Conservation (phyloP, 2,888 invertebrate species). For the Chymomyza fuscimana region DNA sequence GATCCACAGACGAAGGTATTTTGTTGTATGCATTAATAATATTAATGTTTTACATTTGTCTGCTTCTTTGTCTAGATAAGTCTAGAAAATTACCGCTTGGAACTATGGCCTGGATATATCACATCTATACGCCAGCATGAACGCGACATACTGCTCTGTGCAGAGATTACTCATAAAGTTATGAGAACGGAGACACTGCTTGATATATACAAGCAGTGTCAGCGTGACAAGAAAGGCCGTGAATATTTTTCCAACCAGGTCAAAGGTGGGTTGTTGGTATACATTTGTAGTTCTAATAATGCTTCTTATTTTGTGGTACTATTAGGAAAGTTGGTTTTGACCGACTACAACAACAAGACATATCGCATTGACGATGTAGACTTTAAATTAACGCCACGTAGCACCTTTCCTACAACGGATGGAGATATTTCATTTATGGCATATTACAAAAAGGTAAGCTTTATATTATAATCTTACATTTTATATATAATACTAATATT, state of each 20-base stretch:
- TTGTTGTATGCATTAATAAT: background rate
- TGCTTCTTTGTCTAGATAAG: constrained; percentile 45
- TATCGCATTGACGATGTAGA: constrained; percentile 87
- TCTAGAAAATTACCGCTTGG: constrained; percentile 82
- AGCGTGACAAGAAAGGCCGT: too few relatives aligned
- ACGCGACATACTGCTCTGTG: constrained; percentile 86
- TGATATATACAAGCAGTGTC: constrained; percentile 81
- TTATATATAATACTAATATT: background rate
- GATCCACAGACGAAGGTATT: constrained; percentile 85
- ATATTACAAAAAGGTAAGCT: constrained; percentile 83
- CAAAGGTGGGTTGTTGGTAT: too few relatives aligned
- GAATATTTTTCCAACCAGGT: too few relatives aligned
- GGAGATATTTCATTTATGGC: constrained; percentile 83
- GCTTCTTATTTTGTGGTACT: too few relatives aligned
- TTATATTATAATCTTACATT: constrained; percentile 74
- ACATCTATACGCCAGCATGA: constrained; percentile 93
- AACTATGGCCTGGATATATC: constrained; percentile 91
- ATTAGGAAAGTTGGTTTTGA: constrained; percentile 82
- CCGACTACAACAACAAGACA: constrained; percentile 86
- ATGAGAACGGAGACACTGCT: constrained; percentile 88
- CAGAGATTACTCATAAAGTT: constrained; percentile 91
- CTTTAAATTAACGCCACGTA: constrained; percentile 82
- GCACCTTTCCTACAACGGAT: constrained; percentile 83
- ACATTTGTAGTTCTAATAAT: too few relatives aligned
- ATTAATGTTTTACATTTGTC: background rate